These are phyloP conservation scores for Smittia aterrima DNA, from an alignment of 2,888 invertebrate species.

Conservation along the genomic window DNA sequence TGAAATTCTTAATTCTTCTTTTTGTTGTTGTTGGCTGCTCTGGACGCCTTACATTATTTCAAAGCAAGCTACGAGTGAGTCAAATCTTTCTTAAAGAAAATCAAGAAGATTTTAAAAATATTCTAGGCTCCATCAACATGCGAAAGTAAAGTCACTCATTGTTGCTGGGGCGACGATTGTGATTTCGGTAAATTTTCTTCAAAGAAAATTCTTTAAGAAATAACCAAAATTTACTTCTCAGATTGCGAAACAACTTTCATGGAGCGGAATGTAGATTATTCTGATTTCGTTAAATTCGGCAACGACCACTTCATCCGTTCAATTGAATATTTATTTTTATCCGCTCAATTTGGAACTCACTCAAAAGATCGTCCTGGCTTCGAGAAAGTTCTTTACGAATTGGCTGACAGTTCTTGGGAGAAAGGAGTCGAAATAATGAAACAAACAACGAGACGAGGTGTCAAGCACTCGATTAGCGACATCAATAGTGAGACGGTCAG, in stretches of 20 bases:
- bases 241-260: neutral
- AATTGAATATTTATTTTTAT: constrained; percentile 71
- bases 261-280: neutral
- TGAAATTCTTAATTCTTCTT: too few relatives aligned
- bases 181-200: too few relatives aligned
- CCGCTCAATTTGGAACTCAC: constrained; percentile 74
- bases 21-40: too few relatives aligned
- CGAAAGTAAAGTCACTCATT: too few relatives aligned
- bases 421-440: constrained; percentile 74
- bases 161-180: too few relatives aligned
- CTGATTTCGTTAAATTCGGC: constrained; percentile 46
- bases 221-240: neutral
- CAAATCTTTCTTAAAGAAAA: too few relatives aligned
- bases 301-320: constrained; percentile 69
- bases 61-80: too few relatives aligned
- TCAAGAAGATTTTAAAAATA: too few relatives aligned
- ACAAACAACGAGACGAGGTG: constrained; percentile 72
- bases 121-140: too few relatives aligned
- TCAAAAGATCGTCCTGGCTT: constrained; percentile 74
- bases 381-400: constrained; percentile 67
- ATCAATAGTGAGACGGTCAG: too few relatives aligned
- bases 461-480: constrained; percentile 60
- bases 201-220: too few relatives aligned
- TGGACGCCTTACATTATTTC: too few relatives aligned
- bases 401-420: constrained; percentile 74